A percentile compares a stretch with the other conserved stretches of the same genome.
Evolutionary conservation across 2,113 vertebrate species (phyloP).

Genomic region (Phasianus colchicus): DNA sequence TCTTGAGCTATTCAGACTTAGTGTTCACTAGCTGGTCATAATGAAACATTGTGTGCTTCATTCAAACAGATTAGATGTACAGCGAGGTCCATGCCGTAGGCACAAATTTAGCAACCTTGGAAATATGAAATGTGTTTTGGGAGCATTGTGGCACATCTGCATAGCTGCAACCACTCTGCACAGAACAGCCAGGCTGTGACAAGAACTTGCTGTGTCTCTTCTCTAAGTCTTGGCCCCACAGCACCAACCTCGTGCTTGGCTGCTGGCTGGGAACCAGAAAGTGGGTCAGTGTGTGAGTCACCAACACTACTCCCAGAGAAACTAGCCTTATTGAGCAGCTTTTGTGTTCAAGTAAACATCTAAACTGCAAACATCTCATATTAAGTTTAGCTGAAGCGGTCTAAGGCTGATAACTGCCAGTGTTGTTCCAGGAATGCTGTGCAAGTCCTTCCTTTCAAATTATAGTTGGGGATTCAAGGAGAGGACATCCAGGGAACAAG

Average conservation of each 20-base stretch:
- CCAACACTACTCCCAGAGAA: not conserved
- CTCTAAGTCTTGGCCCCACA: not conserved
- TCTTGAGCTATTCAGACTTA: not conserved
- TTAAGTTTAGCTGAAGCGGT: not conserved
- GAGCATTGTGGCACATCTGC: not conserved
- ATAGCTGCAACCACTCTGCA: accelerated
- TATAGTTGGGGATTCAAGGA: not conserved
- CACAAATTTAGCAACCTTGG: not conserved
- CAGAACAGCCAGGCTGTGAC: accelerated
- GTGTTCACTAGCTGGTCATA: not conserved
- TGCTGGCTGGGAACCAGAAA: not conserved
- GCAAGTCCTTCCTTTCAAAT: not conserved
- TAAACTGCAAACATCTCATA: not conserved
- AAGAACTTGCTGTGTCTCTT: accelerated
- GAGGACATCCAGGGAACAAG: not conserved
- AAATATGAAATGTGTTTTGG: not conserved
- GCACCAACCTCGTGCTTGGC: accelerated
- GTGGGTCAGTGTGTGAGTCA: accelerated
- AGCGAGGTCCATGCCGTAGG: no score
- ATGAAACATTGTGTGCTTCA: not conserved
- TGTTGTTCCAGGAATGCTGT: not conserved
- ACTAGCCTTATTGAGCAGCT: not conserved
- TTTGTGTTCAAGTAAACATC: not conserved
- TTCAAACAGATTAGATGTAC: not conserved
- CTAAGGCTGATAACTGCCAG: not conserved